Conservation (phyloP, 2,113 vertebrate genomes). For the Eretmochelys imbricata region DNA sequence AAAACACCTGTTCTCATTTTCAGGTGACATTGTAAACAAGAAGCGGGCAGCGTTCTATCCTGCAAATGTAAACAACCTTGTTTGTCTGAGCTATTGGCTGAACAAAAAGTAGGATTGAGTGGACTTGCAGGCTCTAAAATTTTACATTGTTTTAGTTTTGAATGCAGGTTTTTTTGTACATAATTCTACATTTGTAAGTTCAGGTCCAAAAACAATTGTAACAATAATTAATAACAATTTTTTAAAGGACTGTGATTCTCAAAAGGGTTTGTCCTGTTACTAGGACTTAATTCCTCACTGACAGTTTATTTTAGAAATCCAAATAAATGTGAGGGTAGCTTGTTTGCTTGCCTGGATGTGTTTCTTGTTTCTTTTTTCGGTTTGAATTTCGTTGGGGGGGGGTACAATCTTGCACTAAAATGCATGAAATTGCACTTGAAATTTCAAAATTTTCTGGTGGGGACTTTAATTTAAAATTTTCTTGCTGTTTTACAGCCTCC, state of each 20-base stretch:
- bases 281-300: neutral
- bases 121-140: too few species aligned
- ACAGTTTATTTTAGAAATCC: neutral
- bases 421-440: neutral
- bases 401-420: neutral
- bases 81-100: too few species aligned
- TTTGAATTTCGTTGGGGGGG: neutral
- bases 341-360: neutral
- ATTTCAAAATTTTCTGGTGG: conserved; percentile 6
- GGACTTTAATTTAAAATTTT: neutral
- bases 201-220: neutral
- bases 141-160: too few species aligned
- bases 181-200: too few species aligned
- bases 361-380: neutral
- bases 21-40: too few species aligned
- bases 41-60: too few species aligned
- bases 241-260: neutral
- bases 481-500: neutral
- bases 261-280: neutral
- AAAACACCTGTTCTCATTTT: too few species aligned
- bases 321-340: neutral
- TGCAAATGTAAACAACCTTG: too few species aligned
- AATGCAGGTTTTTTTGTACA: too few species aligned
- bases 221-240: neutral
- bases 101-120: too few species aligned